A percentile compares a stretch with the other conserved stretches of the same genome.
These are phyloP conservation scores for Zeuzera pyrina DNA, from an alignment of 2,888 invertebrate species.

Conservation along the genomic window DNA sequence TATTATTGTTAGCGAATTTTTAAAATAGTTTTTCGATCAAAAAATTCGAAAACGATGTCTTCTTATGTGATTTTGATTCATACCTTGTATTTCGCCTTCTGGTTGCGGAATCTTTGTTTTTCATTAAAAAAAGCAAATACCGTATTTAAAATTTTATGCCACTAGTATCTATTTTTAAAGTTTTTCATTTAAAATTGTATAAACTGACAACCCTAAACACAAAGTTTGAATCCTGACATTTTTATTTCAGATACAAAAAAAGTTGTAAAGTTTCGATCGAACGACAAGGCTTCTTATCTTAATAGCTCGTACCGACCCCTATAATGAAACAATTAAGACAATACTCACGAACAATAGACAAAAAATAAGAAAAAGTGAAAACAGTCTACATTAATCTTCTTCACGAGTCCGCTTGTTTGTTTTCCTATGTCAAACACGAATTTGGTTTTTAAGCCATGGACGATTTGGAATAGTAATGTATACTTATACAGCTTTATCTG, in stretches of 20 bases:
- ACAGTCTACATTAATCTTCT: slow-evolving; percentile 46
- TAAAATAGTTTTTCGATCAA: no score
- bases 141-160: no score
- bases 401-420: slow-evolving; percentile 45
- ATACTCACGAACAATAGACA: slow-evolving; percentile 29
- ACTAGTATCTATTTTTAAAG: no score
- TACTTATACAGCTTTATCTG: slow-evolving; percentile 9
- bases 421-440: slow-evolving; percentile 42
- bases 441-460: slow-evolving; percentile 38
- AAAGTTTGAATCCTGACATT: slow-evolving; percentile 14
- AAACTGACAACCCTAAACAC: slow-evolving; percentile 3
- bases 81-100: no score
- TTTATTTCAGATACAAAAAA: slow-evolving; percentile 20
- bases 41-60: no score
- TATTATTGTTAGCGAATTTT: no score
- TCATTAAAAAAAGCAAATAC: no score
- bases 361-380: slow-evolving; percentile 17
- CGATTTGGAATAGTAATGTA: slow-evolving; percentile 27
- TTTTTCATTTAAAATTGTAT: no score
- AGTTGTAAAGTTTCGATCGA: slow-evolving; percentile 11
- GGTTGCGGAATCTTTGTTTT: no score
- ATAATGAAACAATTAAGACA: slow-evolving; percentile 61
- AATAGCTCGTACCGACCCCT: slow-evolving; percentile 32
- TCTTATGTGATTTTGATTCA: no score
- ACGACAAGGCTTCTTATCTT: slow-evolving; percentile 38